These are phyloP conservation scores for Cyclargus thomasi DNA, from an alignment of 1,140 invertebrate species.

Conservation along the genomic window DNA sequence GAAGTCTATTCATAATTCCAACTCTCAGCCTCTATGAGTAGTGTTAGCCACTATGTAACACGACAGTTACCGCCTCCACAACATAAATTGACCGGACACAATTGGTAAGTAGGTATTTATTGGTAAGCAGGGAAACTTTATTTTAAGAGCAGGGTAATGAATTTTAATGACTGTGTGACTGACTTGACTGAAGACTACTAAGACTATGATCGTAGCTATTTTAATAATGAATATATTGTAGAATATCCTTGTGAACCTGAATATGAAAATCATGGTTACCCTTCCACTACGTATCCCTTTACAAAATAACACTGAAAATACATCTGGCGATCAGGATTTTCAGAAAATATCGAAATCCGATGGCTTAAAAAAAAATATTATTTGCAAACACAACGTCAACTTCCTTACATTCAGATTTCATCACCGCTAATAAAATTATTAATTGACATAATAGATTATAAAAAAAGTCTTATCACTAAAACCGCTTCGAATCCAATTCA, in stretches of 20 bases:
- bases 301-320: neutral
- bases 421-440: too few relatives aligned
- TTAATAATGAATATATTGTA: neutral
- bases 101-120: too few relatives aligned
- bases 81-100: neutral
- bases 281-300: conserved; percentile 1
- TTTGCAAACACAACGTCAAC: conserved; percentile 19
- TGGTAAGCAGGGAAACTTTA: conserved; percentile 16
- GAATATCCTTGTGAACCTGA: conserved; percentile 2
- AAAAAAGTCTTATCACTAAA: conserved; percentile 21
- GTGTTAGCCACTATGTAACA: conserved; percentile 23
- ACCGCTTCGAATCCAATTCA: conserved; percentile 18
- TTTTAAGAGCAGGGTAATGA: conserved; percentile 18
- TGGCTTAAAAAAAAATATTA: conserved; percentile 23
- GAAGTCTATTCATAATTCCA: neutral
- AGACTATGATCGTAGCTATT: neutral
- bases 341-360: conserved; percentile 16
- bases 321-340: conserved; percentile 21
- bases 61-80: conserved; percentile 20
- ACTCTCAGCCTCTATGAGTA: conserved; percentile 24
- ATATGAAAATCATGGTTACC: neutral
- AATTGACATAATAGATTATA: conserved; percentile 10
- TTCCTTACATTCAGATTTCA: too few relatives aligned
- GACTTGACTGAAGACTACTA: neutral
- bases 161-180: conserved; percentile 20